phyloP scores from a whole-genome alignment of 1,140 invertebrate genomes.

The Monochamus saltuarius region DNA sequence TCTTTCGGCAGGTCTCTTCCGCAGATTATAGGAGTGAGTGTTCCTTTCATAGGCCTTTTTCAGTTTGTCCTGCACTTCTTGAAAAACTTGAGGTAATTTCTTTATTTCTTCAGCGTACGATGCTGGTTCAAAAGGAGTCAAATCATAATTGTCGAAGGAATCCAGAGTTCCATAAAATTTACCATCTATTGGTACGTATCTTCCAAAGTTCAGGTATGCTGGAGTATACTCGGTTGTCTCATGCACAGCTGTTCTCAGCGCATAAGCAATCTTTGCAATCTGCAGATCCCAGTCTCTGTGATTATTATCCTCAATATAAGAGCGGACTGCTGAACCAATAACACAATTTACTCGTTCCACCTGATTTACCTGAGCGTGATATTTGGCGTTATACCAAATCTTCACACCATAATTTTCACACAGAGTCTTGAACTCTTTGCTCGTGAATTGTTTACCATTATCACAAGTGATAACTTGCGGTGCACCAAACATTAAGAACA shows the following conservation, averaged over 20 bases:
- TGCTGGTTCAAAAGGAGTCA: constrained; percentile 15
- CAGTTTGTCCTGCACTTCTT: too few species aligned
- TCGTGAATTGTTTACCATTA: constrained; percentile 34
- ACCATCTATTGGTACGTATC: constrained; percentile 16
- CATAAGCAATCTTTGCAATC: constrained; percentile 24
- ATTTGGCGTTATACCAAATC: constrained; percentile 24
- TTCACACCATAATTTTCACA: constrained; percentile 17
- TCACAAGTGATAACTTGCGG: constrained; percentile 28
- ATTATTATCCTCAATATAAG: constrained; percentile 25
- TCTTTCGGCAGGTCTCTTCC: constrained; percentile 9
- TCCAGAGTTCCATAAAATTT: constrained; percentile 11
- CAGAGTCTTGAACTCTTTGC: constrained; percentile 23
- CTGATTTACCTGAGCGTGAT: constrained; percentile 31
- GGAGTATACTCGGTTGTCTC: constrained; percentile 36
- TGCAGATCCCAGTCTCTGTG: constrained; percentile 25
- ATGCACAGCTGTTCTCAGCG: constrained; percentile 16
- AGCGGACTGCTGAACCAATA: constrained; percentile 27
- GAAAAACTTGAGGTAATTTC: constrained; percentile 4
- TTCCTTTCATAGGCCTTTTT: constrained; percentile 16
- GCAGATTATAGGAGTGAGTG: constrained; percentile 20
- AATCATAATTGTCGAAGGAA: not conserved
- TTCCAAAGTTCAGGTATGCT: constrained; percentile 30
- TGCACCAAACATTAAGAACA: constrained; percentile 27
- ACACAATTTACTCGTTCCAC: constrained; percentile 30
- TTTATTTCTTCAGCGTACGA: constrained; percentile 7